Percentiles rank a stretch among this genome's conserved stretches.
These are phyloP conservation scores for Lasaia peninsularis DNA, from an alignment of 1,140 invertebrate species.

Conservation along the genomic window DNA sequence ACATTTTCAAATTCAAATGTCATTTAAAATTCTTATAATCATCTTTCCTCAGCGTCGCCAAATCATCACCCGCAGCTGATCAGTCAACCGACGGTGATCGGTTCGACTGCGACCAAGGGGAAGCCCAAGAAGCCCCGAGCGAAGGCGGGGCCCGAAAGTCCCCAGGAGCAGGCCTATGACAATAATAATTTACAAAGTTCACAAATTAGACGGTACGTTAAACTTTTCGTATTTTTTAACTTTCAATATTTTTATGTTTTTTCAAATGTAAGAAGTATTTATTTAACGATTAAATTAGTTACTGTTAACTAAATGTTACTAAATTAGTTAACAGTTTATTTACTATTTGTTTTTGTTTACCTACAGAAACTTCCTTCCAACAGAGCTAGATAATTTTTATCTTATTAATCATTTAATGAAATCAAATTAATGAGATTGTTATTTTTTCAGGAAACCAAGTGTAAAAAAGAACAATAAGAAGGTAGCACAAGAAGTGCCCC, in stretches of 20 bases:
- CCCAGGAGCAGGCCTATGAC: conserved; percentile 64
- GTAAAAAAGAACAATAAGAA: conserved; percentile 84
- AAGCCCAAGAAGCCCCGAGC: conserved; percentile 86
- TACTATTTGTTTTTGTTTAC: no score
- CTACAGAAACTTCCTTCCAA: no score
- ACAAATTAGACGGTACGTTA: conserved; percentile 64
- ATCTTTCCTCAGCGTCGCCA: conserved; percentile 79
- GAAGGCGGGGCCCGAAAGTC: conserved; percentile 74
- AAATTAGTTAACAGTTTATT: no score
- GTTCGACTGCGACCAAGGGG: conserved; percentile 75
- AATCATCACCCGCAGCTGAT: conserved; percentile 87
- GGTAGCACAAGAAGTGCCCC: conserved; percentile 80
- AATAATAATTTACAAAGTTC: conserved; percentile 62
- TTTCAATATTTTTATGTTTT: no score
- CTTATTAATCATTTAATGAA: no score
- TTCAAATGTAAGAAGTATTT: no score
- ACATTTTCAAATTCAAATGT: not conserved
- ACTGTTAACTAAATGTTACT: no score
- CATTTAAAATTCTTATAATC: not conserved
- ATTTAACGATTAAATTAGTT: no score
- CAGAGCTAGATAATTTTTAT: no score
- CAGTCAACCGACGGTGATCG: conserved; percentile 88
- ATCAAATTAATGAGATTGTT: not conserved
- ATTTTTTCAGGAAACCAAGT: conserved; percentile 82
- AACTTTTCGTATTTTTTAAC: not conserved